These are phyloP conservation scores for Epinephelus lanceolatus DNA, from an alignment of 2,113 vertebrate genomes.

Conservation along the genomic window DNA sequence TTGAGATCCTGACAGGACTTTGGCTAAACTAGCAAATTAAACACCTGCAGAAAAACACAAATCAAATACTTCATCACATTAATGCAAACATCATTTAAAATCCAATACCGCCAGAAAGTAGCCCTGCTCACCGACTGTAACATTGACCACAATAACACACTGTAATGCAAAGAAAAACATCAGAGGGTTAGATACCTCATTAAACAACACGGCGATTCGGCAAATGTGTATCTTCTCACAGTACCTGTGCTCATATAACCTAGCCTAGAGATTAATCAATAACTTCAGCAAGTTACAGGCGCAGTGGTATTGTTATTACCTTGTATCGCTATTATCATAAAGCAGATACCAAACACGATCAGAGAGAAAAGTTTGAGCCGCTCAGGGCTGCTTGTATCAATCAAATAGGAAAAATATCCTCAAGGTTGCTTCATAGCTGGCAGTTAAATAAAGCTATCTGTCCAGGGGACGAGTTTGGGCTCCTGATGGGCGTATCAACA, in stretches of 20 bases:
- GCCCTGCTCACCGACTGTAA: neutral
- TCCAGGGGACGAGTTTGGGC: constrained; percentile 29
- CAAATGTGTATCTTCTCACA: neutral
- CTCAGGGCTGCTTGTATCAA: neutral
- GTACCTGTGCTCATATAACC: neutral
- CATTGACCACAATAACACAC: neutral
- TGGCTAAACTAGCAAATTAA: neutral
- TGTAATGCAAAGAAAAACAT: neutral
- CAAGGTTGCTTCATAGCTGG: constrained; percentile 35
- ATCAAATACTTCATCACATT: neutral
- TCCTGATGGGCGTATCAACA: constrained; percentile 41
- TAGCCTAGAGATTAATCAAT: neutral
- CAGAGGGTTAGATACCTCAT: neutral
- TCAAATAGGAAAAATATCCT: constrained; percentile 21
- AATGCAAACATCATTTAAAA: neutral
- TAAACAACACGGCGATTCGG: neutral
- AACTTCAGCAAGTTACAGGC: neutral
- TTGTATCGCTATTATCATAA: constrained; percentile 4
- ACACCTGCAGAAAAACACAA: neutral
- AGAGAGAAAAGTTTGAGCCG: constrained; percentile 11
- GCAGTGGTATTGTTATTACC: neutral
- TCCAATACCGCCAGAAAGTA: neutral
- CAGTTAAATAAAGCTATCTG: constrained; percentile 48
- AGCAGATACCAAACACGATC: neutral
- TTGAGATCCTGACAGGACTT: neutral